Conservation (phyloP, 2,113 vertebrate species). For the Centropus bengalensis region DNA sequence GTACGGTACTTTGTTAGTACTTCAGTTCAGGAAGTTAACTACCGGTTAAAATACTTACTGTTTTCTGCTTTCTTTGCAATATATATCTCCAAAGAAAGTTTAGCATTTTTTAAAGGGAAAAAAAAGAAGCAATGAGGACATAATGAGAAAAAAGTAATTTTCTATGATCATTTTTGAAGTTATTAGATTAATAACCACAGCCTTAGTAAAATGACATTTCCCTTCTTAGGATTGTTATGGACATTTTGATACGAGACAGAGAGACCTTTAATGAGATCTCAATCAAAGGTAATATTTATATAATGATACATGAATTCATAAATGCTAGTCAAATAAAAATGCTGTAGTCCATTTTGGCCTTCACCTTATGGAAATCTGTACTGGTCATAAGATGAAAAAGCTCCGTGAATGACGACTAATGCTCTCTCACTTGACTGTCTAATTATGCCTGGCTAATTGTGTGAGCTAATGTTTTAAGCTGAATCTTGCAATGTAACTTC, state of each 20-base stretch:
- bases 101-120: background rate
- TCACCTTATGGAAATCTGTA: conserved; percentile 55
- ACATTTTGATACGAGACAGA: conserved; percentile 71
- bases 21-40: background rate
- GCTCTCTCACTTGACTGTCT: conserved; percentile 48
- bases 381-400: conserved; percentile 65
- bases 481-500: conserved; percentile 49
- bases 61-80: background rate
- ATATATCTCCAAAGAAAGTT: background rate
- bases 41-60: background rate
- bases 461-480: conserved; percentile 61
- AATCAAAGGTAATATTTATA: conserved; percentile 78
- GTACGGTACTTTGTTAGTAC: background rate
- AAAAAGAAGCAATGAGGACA: background rate
- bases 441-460: conserved; percentile 71
- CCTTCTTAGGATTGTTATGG: conserved; percentile 64
- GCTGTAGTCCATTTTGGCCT: conserved; percentile 62
- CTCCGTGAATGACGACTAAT: conserved; percentile 59
- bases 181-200: conserved; percentile 53
- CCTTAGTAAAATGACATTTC: conserved; percentile 66
- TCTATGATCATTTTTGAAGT: conserved; percentile 50
- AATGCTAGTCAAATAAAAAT: conserved; percentile 89
- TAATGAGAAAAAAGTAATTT: conserved; percentile 37
- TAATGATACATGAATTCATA: conserved; percentile 84
- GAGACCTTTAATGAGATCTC: conserved; percentile 72